Percentiles rank a stretch among this genome's conserved stretches.
Evolutionary conservation across 2,113 vertebrate species (phyloP).

Genomic region (Leptodactylus fuscus): DNA sequence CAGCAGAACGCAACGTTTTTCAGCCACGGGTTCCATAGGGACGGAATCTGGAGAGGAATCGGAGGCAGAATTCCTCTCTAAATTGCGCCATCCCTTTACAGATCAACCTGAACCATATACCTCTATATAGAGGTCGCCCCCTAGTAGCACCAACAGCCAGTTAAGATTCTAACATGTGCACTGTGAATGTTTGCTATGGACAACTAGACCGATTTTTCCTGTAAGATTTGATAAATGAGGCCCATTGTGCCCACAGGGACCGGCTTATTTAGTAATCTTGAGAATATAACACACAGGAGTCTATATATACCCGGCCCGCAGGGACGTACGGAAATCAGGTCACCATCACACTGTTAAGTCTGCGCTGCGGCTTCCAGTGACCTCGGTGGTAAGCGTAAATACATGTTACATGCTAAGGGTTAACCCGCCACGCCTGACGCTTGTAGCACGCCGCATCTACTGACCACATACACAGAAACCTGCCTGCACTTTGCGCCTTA

Average conservation of each 20-base stretch:
- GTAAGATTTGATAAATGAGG: neutral
- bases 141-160: too few species aligned
- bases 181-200: neutral
- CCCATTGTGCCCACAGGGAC: neutral
- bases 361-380: neutral
- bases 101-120: too few species aligned
- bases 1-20: too few species aligned
- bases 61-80: too few species aligned
- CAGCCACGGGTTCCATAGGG: too few species aligned
- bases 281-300: too few species aligned
- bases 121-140: too few species aligned
- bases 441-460: neutral
- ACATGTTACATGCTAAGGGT: neutral
- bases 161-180: too few species aligned
- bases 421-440: neutral
- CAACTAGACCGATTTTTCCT: neutral
- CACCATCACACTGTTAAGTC: neutral
- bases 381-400: neutral
- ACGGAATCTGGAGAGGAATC: too few species aligned
- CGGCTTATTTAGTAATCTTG: neutral
- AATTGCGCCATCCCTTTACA: too few species aligned
- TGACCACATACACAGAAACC: neutral
- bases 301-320: neutral
- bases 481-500: neutral
- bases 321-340: neutral